Base-by-base conservation (phyloP, 2,888 invertebrate genomes). In the Caenorhabditis doughertyi region DNA sequence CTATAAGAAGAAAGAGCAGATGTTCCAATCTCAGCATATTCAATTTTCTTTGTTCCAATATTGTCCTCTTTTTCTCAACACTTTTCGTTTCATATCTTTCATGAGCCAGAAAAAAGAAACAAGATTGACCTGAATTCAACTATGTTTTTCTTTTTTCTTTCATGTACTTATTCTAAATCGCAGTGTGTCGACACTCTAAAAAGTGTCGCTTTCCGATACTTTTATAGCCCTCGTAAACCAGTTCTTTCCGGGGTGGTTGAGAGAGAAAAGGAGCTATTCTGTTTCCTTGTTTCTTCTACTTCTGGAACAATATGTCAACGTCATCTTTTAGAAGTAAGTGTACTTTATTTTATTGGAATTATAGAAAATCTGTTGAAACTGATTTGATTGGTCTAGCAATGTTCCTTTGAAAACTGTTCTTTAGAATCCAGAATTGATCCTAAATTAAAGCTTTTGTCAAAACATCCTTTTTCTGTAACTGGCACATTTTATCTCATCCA, bases 201-300 rank as follows among this genome's bases (percentile, higher is more conserved):
- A 71, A 58, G 58, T 51, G 72, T 62, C 72, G 72, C 35, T 72
- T 51, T 72, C 32, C 21, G 29, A 35, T 65, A 49, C 53, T 72
- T 72, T 72, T 72, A 72, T 72, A 72, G 72, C 62, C 27, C 49
- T 72, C 72, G 72, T 72, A 72, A 72, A 72, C 23, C 51, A 49
- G 49, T 64, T 29, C 64, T 64, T 60, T 42, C 27, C 35, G 35
- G 60, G 8, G 60, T 27, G 47, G 47, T 51, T 32, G 29, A n/a
- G n/a, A n/a, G n/a, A n/a, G n/a, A n/a, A n/a, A n/a, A n/a, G n/a
- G n/a, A 23, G 32, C 35, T 51, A 39, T 25, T 51, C 51, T n/a
- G 56, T 72, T 29, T 62, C 51, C 72, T 53, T 29, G 18, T 56
- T 56, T 70, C 55, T 32, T 29, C 29, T 21, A 49, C 44, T 58